Conservation (phyloP, 2,888 invertebrate species). For the Tinea pellionella region DNA sequence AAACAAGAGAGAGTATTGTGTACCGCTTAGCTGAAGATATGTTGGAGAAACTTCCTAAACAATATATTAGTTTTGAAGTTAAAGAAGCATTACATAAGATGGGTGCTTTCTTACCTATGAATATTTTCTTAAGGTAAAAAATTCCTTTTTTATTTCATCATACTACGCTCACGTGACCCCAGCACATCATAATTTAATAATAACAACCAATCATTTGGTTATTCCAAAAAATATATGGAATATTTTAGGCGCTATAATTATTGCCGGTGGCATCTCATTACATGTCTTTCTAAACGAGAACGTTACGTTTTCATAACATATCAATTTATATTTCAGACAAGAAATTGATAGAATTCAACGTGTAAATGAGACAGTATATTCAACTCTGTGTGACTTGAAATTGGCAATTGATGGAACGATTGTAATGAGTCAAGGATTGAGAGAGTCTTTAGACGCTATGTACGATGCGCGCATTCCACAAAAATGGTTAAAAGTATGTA, state of each 20-base stretch:
- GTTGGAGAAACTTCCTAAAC: slow-evolving; percentile 80
- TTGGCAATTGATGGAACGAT: slow-evolving; percentile 97
- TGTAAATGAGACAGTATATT: slow-evolving; percentile 83
- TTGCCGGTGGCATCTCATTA: too few relatives aligned
- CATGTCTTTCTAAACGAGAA: too few relatives aligned
- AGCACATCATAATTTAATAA: too few relatives aligned
- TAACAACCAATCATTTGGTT: too few relatives aligned
- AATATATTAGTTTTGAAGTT: slow-evolving; percentile 90
- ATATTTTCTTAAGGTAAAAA: slow-evolving; percentile 85
- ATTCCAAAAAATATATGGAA: too few relatives aligned
- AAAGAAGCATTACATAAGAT: slow-evolving; percentile 89
- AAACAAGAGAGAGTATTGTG: slow-evolving; percentile 92
- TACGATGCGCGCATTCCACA: slow-evolving; percentile 95
- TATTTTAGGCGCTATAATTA: too few relatives aligned
- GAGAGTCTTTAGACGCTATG: slow-evolving; percentile 94
- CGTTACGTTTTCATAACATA: too few relatives aligned
- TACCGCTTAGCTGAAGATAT: slow-evolving; percentile 94
- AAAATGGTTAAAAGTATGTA: slow-evolving; percentile 84
- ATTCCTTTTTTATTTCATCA: too few relatives aligned
- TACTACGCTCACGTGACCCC: too few relatives aligned
- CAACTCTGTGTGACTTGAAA: slow-evolving; percentile 88
- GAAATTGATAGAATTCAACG: slow-evolving; percentile 87
- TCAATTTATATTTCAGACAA: slow-evolving; percentile 65
- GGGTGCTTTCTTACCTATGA: slow-evolving; percentile 95
- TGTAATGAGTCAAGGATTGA: slow-evolving; percentile 92